Conservation (phyloP, 30 jellyfish, hydroid and myxozoan genomes). For the Hydractinia symbiolongicarpus region DNA sequence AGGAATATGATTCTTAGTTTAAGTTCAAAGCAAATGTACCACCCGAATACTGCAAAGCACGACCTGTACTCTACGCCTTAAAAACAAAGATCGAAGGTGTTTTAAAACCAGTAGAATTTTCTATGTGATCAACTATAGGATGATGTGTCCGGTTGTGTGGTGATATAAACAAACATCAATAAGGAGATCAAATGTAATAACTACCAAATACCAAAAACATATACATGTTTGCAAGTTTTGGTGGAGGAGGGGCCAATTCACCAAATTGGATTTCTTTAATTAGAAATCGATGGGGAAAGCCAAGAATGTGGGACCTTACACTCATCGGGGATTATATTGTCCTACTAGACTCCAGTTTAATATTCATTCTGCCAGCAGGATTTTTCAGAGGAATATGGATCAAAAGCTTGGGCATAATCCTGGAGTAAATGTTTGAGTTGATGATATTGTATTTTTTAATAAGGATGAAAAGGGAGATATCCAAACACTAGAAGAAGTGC, state of each 20-base stretch:
- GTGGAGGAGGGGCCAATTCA: constrained; percentile 29
- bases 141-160: constrained; percentile 31
- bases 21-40: constrained; percentile 6
- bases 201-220: constrained; percentile 34
- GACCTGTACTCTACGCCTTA: constrained; percentile 46
- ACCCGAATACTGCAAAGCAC: constrained; percentile 29
- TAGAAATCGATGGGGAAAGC: constrained; percentile 26
- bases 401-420: constrained; percentile 10
- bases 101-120: constrained; percentile 14
- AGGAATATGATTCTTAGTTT: constrained; percentile 21
- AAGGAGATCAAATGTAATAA: constrained; percentile 13
- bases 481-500: neutral
- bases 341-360: constrained; percentile 45
- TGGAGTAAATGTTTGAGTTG: constrained; percentile 16
- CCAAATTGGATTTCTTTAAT: constrained; percentile 35
- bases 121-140: constrained; percentile 35
- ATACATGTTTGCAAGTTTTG: constrained; percentile 24
- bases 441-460: neutral
- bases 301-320: constrained; percentile 29
- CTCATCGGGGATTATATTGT: constrained; percentile 39
- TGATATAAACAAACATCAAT: constrained; percentile 23
- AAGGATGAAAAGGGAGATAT: neutral
- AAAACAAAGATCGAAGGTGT: constrained; percentile 26
- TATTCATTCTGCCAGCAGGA: constrained; percentile 44
- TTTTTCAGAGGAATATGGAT: constrained; percentile 46